Base-by-base conservation (phyloP, 2,888 invertebrate genomes). In the Drosophila flavopinicola region DNA sequence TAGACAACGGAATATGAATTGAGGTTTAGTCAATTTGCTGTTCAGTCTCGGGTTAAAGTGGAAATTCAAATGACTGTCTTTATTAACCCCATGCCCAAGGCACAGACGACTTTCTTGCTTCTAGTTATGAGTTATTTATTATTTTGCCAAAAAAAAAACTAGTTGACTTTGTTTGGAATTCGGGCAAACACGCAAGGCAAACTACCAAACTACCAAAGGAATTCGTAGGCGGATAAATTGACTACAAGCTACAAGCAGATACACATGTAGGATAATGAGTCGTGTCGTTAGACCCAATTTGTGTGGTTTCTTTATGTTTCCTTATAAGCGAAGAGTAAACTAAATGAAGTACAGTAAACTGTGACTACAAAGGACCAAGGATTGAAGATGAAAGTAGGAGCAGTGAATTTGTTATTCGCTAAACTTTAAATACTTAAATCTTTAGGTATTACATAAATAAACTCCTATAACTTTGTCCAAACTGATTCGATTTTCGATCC, bases 101-200 rank as follows among this genome's bases (percentile, higher is more conserved):
- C 2, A 3, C 20, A 4, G 20, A 4, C 20, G 20, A 20, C 20
- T 20, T 20, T 20, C 20, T 20, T 4, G 20, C 9, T 35, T 35
- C 58, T 52, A 64, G 60, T 82, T 80, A 85, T 82, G 85, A 82
- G 47, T 76, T 76, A 82, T 80, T 80, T 80, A 80, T 80, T 80
- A 71, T 82, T 71, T 49, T 57, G 59, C 41, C 58, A 47, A 51
- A 65, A 79, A 47, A 51, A 65, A 79, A 60, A 35, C 42, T 42
- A 63, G 51, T 58, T 66, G 39, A 52, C 42, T 59, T 66, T 75
- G 54, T 72, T 69, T 48, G 69, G 58, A 84, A 72, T 75, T 60
- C 32, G 45, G 23, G 35, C 32, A 25, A 61, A 73, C 79, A 79
- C 79, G 79, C 79, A 80, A 84, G 66, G 69, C 53, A n/a, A n/a